Evolutionary conservation across 2,113 vertebrate genomes (phyloP).

Genomic region (Aphyosemion australe): DNA sequence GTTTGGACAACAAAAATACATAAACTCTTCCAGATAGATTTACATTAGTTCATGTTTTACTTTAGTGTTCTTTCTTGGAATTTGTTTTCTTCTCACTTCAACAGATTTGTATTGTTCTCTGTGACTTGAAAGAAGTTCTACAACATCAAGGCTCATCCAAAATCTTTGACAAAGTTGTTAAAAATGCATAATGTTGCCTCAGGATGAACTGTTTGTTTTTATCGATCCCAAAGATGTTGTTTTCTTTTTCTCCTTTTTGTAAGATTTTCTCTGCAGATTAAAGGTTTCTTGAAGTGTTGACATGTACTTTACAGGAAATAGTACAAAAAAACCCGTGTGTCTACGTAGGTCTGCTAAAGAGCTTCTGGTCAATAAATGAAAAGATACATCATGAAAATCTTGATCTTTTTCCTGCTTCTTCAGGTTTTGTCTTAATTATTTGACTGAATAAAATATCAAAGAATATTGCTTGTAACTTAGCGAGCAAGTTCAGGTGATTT

Average conservation of each 20-base stretch:
- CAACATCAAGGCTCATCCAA: too few relatives aligned
- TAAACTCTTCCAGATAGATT: too few relatives aligned
- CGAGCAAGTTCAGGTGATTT: background rate
- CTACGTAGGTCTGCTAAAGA: background rate
- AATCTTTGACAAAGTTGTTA: background rate
- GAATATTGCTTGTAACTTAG: too few relatives aligned
- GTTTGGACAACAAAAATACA: background rate
- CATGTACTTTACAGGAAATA: background rate
- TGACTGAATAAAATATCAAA: background rate
- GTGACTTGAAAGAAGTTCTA: too few relatives aligned
- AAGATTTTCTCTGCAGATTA: background rate
- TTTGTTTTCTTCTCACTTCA: too few relatives aligned
- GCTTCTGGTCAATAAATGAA: background rate
- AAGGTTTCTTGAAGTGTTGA: background rate
- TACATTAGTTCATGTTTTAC: too few relatives aligned
- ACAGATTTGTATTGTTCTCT: too few relatives aligned
- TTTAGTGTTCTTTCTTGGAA: too few relatives aligned
- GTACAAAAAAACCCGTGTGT: background rate
- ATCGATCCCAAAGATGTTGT: conserved; percentile 1
- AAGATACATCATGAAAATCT: background rate
- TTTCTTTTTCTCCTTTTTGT: background rate
- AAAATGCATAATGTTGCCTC: conserved; percentile 8
- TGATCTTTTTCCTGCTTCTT: too few relatives aligned
- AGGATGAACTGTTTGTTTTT: background rate
- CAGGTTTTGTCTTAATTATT: too few relatives aligned